Base-by-base conservation (phyloP, 1,140 invertebrate genomes). In the Schlechtendalia chinensis region DNA sequence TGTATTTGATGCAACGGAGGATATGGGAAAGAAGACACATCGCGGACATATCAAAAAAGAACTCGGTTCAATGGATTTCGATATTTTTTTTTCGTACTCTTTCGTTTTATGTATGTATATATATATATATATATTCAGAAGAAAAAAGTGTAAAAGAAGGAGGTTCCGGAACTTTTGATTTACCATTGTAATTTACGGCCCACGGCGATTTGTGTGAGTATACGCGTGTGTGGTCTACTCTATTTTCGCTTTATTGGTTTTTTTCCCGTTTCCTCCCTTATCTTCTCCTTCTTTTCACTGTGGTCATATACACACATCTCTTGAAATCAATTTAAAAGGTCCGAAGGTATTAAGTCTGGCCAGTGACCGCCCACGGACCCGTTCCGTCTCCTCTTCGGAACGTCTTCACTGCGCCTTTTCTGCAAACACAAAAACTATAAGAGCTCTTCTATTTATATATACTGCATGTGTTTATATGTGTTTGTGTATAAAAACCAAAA, bases 271-370 rank as follows among this genome's bases (percentile, higher is more conserved):
- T 22, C 47, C 54, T 47, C 54, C 24, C 22, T 77, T 61, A 39
- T 24, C 53, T 77, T 77, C 2, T 77, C 54, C 12, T 59, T 24
- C 56, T 22, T 58, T 77, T 22, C 47, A 50, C 67, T 17, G 24
- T 10, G 39, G 27, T 39, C 39, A 50, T 39, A 39, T 56, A 74
- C 71, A 47, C 47, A 54, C 58, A 63, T 61, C 39, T 79, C 58
- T 63, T 45, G 39, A 39, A 79, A 79, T 79, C 75, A 79, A 79
- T 79, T 79, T 79, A 79, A 79, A 79, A 79, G 58, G 75, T 63
- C 58, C 58, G 16, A 79, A 45, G 56, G 29, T 77, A 58, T 77
- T 77, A 59, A 79, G 58, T 54, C n/a, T 45, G 29, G 72, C 56
- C 69, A 16, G 29, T n/a, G 50, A 74, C 56, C 56, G 75, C 39